Evolutionary conservation across 2,888 invertebrate species (phyloP).

Genomic region (Nudaria mundana): DNA sequence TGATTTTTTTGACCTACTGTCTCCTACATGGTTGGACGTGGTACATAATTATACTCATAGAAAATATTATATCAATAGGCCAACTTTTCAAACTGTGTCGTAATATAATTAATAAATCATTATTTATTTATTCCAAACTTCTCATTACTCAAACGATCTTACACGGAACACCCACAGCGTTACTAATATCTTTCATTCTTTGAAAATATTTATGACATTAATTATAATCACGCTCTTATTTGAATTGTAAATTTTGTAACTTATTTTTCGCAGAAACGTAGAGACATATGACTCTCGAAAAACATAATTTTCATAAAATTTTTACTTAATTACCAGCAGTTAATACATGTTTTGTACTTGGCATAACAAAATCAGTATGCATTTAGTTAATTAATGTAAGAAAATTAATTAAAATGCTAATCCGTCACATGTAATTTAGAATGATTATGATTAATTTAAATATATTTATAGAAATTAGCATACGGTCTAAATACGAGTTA

Average conservation of each 20-base stretch:
- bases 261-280: conserved; percentile 15
- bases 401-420: neutral
- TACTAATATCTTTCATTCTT: conserved; percentile 2
- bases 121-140: no score
- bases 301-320: conserved; percentile 9
- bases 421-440: neutral
- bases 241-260: conserved; percentile 25
- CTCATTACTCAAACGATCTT: no score
- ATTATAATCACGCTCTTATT: conserved; percentile 21
- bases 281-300: conserved; percentile 10
- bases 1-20: no score
- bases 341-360: neutral
- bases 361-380: neutral
- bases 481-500: neutral
- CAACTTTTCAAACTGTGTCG: no score
- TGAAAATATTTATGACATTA: conserved; percentile 10
- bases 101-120: no score
- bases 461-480: conserved; percentile 5
- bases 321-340: conserved; percentile 4
- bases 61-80: no score
- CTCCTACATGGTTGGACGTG: no score
- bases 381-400: neutral
- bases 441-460: conserved; percentile 2
- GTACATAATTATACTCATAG: no score
- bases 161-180: conserved; percentile 2